phyloP scores from a whole-genome alignment of 2,888 invertebrate species.

The Hemistola chrysoprasaria region DNA sequence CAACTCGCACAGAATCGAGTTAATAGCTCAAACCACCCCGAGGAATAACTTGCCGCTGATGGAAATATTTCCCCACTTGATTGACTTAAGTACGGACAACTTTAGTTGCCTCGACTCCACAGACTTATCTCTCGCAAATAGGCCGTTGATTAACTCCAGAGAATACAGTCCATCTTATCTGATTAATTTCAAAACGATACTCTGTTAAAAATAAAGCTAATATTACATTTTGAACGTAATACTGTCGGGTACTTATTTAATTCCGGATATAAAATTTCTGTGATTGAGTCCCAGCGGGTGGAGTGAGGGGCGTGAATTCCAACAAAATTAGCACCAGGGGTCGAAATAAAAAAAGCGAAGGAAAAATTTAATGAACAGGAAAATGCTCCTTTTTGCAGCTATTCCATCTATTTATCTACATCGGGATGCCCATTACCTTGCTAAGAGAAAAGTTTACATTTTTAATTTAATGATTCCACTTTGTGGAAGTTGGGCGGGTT shows the following conservation, averaged over 20 bases:
- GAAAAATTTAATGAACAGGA: slow-evolving; percentile 84
- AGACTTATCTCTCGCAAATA: slow-evolving; percentile 14
- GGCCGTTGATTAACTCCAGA: slow-evolving; percentile 15
- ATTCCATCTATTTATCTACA: slow-evolving; percentile 83
- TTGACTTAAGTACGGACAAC: slow-evolving; percentile 44
- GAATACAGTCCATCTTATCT: slow-evolving; percentile 18
- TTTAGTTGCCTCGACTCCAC: slow-evolving; percentile 21
- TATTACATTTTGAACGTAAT: slow-evolving; percentile 77
- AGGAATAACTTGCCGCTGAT: slow-evolving; percentile 71
- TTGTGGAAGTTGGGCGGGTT: slow-evolving; percentile 83
- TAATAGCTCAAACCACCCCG: slow-evolving; percentile 75
- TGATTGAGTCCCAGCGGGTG: slow-evolving; percentile 81
- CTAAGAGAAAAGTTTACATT: slow-evolving; percentile 84
- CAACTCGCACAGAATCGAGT: slow-evolving; percentile 77
- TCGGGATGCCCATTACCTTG: slow-evolving; percentile 83
- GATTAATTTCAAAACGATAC: slow-evolving; percentile 43
- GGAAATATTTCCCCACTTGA: slow-evolving; percentile 68
- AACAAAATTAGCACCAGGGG: slow-evolving; percentile 84
- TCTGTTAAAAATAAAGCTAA: slow-evolving; percentile 70
- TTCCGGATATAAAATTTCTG: slow-evolving; percentile 83
- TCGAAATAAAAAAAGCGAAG: slow-evolving; percentile 82
- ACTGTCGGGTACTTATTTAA: slow-evolving; percentile 81
- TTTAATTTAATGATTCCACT: slow-evolving; percentile 84
- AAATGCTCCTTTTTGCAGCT: slow-evolving; percentile 83
- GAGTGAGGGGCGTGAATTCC: slow-evolving; percentile 83